A percentile compares a stretch with the other conserved stretches of the same genome.
These are phyloP conservation scores for Cheilosia soror DNA, from an alignment of 2,888 invertebrate species.

Conservation along the genomic window DNA sequence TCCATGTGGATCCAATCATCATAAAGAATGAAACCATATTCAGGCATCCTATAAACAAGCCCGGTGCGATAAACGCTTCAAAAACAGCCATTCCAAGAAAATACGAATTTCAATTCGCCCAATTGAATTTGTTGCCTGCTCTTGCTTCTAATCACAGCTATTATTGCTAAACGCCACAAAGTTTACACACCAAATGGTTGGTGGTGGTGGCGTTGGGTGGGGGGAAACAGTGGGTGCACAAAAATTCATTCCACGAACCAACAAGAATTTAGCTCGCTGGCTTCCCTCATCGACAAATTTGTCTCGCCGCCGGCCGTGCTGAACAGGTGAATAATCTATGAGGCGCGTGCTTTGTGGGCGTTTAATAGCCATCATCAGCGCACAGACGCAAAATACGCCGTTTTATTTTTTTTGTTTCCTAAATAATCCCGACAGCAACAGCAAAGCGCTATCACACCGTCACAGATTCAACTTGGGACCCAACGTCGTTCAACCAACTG, in stretches of 20 bases:
- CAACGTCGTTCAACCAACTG: conserved; percentile 23
- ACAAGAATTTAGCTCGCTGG: conserved; percentile 21
- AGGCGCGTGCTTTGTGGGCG: conserved; percentile 73
- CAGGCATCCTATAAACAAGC: not conserved
- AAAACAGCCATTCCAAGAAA: conserved; percentile 26
- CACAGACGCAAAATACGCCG: conserved; percentile 51
- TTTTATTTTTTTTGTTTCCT: not conserved
- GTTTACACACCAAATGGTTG: conserved; percentile 11
- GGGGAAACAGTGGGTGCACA: conserved; percentile 28
- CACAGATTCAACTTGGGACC: conserved; percentile 11
- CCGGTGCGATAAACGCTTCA: conserved; percentile 27
- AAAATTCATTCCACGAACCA: conserved; percentile 56
- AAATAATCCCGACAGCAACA: not conserved
- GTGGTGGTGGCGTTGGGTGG: too few species aligned
- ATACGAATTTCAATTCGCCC: not conserved
- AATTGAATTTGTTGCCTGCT: conserved; percentile 13
- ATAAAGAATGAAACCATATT: conserved; percentile 41
- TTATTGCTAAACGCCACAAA: conserved; percentile 23
- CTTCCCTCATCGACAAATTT: conserved; percentile 55
- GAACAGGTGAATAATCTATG: conserved; percentile 73
- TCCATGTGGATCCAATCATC: conserved; percentile 32
- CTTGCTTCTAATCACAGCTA: conserved; percentile 39
- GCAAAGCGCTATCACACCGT: conserved; percentile 10
- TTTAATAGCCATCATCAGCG: conserved; percentile 54
- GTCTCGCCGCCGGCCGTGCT: conserved; percentile 56